Base-by-base conservation (phyloP, 2,888 invertebrate species). In the Oscheius sp. region DNA sequence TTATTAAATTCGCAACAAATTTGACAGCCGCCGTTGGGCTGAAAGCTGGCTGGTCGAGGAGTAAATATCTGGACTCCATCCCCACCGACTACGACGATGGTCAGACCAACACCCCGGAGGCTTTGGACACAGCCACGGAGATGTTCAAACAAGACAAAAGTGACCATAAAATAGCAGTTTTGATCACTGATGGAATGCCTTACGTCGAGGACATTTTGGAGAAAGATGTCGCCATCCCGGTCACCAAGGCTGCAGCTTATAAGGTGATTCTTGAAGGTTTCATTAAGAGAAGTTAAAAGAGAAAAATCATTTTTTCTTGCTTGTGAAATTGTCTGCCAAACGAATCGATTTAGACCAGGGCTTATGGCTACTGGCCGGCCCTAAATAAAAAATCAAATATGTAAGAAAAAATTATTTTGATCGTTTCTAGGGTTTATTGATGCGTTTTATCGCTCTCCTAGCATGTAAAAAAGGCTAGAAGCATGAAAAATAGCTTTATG, bases 151-250 rank as follows among this genome's bases (percentile, higher is more conserved):
- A n/a, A 27, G 48, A 48, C 20, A 15, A 25, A 15, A 48, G 48
- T 25, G 25, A 10, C 3, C 48, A 48, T 12, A 3, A 48, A 20
- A 20, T 48, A 12, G 48, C 48, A 12, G 48, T 48, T 25, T 20
- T 48, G 3, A 48, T 48, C 23, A 48, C 48, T 17, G 48, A 48
- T 48, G 48, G 48, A 20, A 48, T 48, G 48, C 48, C 48, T 12
- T 48, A 5, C 25, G 48, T 48, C 48, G 20, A 48, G 25, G 48
- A 48, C 25, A 25, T 23, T 12, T 25, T 48, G 12, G 23, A 20
- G 12, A 20, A 48, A 20, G 48, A 48, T 23, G 48, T 23, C 3
- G 48, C 48, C 48, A 48, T 48, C 23, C 48, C 48, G 5, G 31
- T 8, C 5, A 31, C 53, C 15, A 4, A 5, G 6, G 53, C 3